Conservation (phyloP, 2,113 vertebrate species). For the Notarius quadriscutis region DNA sequence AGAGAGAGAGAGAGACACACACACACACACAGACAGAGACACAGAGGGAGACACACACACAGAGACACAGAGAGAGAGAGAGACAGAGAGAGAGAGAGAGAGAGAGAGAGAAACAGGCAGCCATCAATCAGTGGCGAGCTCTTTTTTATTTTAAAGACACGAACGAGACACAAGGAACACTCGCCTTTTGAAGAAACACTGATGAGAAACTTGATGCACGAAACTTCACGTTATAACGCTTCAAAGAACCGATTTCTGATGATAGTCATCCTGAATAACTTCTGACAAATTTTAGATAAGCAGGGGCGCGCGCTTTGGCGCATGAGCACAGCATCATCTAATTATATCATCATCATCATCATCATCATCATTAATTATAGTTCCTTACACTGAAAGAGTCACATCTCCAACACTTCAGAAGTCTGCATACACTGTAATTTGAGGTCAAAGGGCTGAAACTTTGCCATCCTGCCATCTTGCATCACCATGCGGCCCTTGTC, state of each 20-base stretch:
- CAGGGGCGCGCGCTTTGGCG: background rate
- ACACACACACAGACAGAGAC: too few species aligned
- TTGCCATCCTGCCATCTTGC: background rate
- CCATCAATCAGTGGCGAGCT: conserved; percentile 4
- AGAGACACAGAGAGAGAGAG: too few species aligned
- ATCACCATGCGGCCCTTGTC: background rate
- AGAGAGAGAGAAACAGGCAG: background rate
- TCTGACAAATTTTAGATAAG: background rate
- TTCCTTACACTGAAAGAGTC: background rate
- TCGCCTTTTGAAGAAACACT: background rate
- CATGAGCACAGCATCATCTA: background rate
- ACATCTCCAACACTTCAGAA: background rate
- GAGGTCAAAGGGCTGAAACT: background rate
- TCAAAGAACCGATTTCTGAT: background rate
- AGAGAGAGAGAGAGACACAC: background rate
- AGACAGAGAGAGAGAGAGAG: background rate
- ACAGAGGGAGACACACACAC: background rate
- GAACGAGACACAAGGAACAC: background rate
- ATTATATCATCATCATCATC: background rate
- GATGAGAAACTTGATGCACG: background rate
- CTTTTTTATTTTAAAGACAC: background rate
- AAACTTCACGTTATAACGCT: background rate
- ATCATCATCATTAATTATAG: background rate
- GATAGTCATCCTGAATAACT: background rate
- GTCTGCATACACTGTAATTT: background rate